Percentiles rank a stretch among this genome's conserved stretches.
Conservation (phyloP, 1,140 invertebrate species). For the Drosophila insularis region DNA sequence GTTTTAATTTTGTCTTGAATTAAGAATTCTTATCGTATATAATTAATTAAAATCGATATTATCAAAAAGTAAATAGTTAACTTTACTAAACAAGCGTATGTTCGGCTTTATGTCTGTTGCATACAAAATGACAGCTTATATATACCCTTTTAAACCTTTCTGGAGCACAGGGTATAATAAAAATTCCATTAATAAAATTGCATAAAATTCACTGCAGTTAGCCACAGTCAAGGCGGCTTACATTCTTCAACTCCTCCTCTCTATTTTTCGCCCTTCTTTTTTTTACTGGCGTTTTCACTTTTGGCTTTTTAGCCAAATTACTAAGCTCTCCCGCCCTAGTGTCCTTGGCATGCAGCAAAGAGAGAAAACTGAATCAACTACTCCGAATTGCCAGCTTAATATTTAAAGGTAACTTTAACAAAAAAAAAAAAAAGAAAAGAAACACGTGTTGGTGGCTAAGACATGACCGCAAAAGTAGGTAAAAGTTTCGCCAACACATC, state of each 20-base stretch:
- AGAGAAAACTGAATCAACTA: conserved; percentile 22
- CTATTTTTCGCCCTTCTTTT: not conserved
- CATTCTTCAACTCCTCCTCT: not conserved
- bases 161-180: conserved; percentile 43
- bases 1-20: too few species aligned
- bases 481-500: conserved; percentile 14
- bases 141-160: too few species aligned
- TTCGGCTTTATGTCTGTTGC: too few species aligned
- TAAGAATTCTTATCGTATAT: too few species aligned
- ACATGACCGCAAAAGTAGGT: conserved; percentile 24
- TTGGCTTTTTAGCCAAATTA: conserved; percentile 45
- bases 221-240: not conserved
- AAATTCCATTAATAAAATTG: conserved; percentile 70
- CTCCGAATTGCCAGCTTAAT: conserved; percentile 34
- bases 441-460: not conserved
- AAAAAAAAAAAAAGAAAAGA: conserved; percentile 31
- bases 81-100: too few species aligned
- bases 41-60: too few species aligned
- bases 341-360: not conserved
- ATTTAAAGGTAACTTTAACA: conserved; percentile 29
- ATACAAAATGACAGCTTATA: too few species aligned
- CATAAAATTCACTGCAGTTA: conserved; percentile 44
- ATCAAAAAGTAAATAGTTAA: too few species aligned
- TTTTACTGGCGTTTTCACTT: not conserved
- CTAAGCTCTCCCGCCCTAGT: conserved; percentile 3